Base-by-base conservation (phyloP, 2,797 vertebrate genomes). In the Jordanella pulchra region DNA sequence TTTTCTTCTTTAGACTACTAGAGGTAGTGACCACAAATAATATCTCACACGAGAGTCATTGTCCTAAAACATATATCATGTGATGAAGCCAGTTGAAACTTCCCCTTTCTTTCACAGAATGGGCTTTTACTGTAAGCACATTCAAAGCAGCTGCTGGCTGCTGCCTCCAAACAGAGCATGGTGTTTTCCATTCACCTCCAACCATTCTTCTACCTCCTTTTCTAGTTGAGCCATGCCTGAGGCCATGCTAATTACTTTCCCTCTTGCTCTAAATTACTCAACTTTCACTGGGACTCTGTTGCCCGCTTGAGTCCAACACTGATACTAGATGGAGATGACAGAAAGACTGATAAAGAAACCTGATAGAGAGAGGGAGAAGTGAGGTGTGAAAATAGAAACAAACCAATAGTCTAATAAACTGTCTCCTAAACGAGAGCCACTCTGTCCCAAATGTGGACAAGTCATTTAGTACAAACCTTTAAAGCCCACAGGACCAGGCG, bases 211-310 rank as follows among this genome's bases (percentile, higher is more conserved):
- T 82, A 81, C 86, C 89, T 91, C 90, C 84, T 86, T 88, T 92
- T 90, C 89, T 83, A 78, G 78, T 75, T 67, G 83, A 89, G 89
- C 90, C 91, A 95, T 92, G 96, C 96, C 96, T 95, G 93, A 92
- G 95, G 97, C 95, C 95, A 95, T 95, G 96, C 95, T 97, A 97
- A 99, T 98, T 97, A 97, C 94, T 95, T 95, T 94, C 95, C 95
- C 96, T 96, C 95, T 95, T 89, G 92, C 82, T 89, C 91, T 95
- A 97, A 97, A 98, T 98, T 96, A 97, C 95, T 95, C 96, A 97
- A 96, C 96, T 97, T 98, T 97, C 96, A 95, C 94, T 94, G 91
- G 96, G 96, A 96, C 96, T 95, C 95, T 93, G 94, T 95, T 93
- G 95, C 95, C 95, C 96, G 94, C 94, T 92, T 95, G 94, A 95